Percentiles rank a stretch among this genome's conserved stretches.
phyloP scores from a whole-genome alignment of 2,888 invertebrate species.

The Sarcophaga subvicina region DNA sequence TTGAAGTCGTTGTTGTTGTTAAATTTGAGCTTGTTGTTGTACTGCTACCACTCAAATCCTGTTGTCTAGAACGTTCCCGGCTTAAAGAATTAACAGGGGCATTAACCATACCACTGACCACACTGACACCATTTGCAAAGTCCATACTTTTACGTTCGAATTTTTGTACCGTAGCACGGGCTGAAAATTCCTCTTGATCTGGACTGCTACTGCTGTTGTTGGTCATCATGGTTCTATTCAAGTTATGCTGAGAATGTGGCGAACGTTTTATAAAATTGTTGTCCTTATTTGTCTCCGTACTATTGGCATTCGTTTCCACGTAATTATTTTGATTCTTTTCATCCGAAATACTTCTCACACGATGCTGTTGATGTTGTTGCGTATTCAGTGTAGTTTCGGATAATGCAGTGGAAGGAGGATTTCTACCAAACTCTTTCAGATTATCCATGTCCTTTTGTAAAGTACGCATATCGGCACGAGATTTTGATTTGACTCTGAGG shows the following conservation, averaged over 20 bases:
- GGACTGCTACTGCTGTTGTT: conserved; percentile 7
- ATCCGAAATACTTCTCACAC: conserved; percentile 81
- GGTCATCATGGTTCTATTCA: conserved; percentile 43
- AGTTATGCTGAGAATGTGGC: conserved; percentile 53
- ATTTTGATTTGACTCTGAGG: conserved; percentile 80
- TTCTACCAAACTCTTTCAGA: conserved; percentile 76
- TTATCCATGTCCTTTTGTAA: conserved; percentile 80
- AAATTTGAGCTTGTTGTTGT: conserved; percentile 68
- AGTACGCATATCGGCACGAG: conserved; percentile 79
- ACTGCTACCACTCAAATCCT: conserved; percentile 45
- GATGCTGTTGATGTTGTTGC: conserved; percentile 68
- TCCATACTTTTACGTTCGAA: conserved; percentile 78
- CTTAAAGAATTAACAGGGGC: background rate
- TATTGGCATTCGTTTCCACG: conserved; percentile 63
- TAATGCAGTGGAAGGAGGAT: conserved; percentile 68
- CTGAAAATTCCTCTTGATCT: conserved; percentile 72
- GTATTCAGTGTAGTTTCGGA: conserved; percentile 76
- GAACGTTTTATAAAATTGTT: conserved; percentile 58
- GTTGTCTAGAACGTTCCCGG: conserved; percentile 52
- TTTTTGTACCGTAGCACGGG: conserved; percentile 75
- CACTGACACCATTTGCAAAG: conserved; percentile 72
- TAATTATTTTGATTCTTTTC: conserved; percentile 82
- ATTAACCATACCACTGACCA: conserved; percentile 15
- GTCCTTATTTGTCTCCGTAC: background rate
- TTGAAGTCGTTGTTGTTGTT: conserved; percentile 70